phyloP scores from a whole-genome alignment of 2,113 vertebrate genomes.

The Perccottus glenii region DNA sequence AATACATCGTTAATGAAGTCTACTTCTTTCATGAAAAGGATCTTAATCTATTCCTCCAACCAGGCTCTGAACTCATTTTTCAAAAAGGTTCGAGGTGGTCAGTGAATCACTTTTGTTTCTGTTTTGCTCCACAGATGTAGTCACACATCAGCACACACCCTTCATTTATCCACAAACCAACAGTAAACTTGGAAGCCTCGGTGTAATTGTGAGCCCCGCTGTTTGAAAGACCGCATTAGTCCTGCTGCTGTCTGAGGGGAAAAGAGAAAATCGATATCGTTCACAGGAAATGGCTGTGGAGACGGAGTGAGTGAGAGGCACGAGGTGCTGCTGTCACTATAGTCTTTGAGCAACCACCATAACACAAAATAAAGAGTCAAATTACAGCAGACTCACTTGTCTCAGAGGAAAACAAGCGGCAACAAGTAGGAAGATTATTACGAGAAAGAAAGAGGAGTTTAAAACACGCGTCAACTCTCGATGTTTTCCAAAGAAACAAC shows the following conservation, averaged over 20 bases:
- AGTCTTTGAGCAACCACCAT: slow-evolving; percentile 20
- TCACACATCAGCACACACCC: no score
- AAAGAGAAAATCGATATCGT: slow-evolving; percentile 54
- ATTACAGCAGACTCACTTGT: slow-evolving; percentile 33
- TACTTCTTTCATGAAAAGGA: no score
- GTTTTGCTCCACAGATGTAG: no score
- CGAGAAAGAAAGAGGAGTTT: background rate
- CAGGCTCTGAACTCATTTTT: no score
- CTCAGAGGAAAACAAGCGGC: slow-evolving; percentile 47
- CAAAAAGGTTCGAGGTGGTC: no score
- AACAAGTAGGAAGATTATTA: slow-evolving; percentile 52
- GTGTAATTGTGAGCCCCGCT: background rate
- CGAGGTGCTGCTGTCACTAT: slow-evolving; percentile 49
- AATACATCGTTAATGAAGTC: no score
- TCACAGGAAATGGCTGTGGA: slow-evolving; percentile 57
- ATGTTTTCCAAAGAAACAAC: background rate
- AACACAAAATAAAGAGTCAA: slow-evolving; percentile 36
- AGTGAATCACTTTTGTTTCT: no score
- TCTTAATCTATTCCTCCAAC: no score
- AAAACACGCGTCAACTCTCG: background rate
- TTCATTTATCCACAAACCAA: no score
- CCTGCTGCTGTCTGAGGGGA: slow-evolving; percentile 12
- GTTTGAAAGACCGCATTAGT: slow-evolving; percentile 58
- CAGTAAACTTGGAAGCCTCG: background rate
- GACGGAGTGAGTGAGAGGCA: slow-evolving; percentile 33